These are phyloP conservation scores for Drosophila rhopaloa DNA, from an alignment of 1,140 invertebrate genomes.

Conservation along the genomic window DNA sequence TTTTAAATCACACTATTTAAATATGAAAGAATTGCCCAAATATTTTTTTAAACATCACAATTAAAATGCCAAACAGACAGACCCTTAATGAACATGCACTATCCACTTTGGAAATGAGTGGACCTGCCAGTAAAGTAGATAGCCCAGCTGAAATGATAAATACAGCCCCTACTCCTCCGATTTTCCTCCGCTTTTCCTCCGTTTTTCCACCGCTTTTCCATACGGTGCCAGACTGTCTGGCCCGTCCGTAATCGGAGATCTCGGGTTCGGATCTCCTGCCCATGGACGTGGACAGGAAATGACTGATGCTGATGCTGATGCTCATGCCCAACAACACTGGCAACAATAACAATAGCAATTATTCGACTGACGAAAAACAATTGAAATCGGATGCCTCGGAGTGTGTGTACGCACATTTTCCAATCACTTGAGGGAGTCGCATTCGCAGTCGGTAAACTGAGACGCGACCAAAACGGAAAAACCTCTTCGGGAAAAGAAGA, in stretches of 20 bases:
- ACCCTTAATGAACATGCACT: no score
- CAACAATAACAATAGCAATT: constrained; percentile 50
- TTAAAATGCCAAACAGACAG: no score
- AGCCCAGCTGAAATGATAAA: constrained; percentile 5
- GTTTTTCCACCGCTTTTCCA: not conserved
- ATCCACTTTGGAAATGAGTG: not conserved
- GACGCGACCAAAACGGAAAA: constrained; percentile 75
- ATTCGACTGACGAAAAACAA: constrained; percentile 43
- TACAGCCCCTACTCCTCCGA: not conserved
- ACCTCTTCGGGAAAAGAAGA: constrained; percentile 41
- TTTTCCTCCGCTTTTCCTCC: no score
- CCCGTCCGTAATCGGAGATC: constrained; percentile 52
- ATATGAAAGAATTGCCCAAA: no score
- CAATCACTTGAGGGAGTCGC: constrained; percentile 32
- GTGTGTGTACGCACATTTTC: constrained; percentile 47
- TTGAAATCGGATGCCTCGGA: constrained; percentile 48
- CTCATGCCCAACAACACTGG: constrained; percentile 45
- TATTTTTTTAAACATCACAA: no score
- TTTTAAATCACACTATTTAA: no score
- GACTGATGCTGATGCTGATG: constrained; percentile 25
- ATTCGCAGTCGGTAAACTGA: constrained; percentile 52
- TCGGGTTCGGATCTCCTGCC: not conserved
- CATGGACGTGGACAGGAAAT: constrained; percentile 63
- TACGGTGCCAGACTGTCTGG: constrained; percentile 78
- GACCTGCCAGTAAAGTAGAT: not conserved